phyloP scores from a whole-genome alignment of 2,113 vertebrate species.

The Tragulus kanchil region DNA sequence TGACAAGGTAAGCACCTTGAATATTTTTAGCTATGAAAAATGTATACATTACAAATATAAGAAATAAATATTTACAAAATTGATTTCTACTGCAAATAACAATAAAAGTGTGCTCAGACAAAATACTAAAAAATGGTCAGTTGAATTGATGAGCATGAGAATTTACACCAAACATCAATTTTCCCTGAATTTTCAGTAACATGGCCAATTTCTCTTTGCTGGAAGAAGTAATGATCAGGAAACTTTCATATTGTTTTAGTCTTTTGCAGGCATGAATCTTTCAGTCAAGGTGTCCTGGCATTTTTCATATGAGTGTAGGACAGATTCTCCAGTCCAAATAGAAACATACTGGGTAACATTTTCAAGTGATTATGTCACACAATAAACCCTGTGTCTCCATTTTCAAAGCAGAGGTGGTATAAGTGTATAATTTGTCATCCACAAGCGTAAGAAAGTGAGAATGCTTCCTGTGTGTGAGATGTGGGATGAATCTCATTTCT shows the following conservation, averaged over 20 bases:
- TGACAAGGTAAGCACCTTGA: slow-evolving; percentile 46
- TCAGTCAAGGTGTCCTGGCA: neutral
- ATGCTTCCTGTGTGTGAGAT: neutral
- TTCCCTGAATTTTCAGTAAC: slow-evolving; percentile 60
- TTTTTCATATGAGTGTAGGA: neutral
- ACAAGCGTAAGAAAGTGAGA: neutral
- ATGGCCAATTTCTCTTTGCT: slow-evolving; percentile 12
- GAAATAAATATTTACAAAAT: slow-evolving; percentile 69
- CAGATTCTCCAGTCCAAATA: slow-evolving; percentile 14
- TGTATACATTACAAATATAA: slow-evolving; percentile 36
- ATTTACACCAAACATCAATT: slow-evolving; percentile 33
- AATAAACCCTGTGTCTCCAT: neutral
- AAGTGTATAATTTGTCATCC: slow-evolving; percentile 43
- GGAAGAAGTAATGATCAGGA: neutral
- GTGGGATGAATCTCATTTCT: neutral
- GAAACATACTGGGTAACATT: slow-evolving; percentile 21
- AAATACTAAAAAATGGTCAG: slow-evolving; percentile 12
- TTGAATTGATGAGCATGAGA: slow-evolving; percentile 15
- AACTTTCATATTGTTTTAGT: slow-evolving; percentile 29
- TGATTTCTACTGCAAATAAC: slow-evolving; percentile 40
- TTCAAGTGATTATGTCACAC: slow-evolving; percentile 17
- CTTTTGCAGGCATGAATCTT: neutral
- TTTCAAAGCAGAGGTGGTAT: slow-evolving; percentile 42
- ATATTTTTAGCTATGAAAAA: slow-evolving; percentile 56
- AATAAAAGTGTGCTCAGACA: neutral